These are phyloP conservation scores for Thera obeliscata DNA, from an alignment of 2,888 invertebrate species.

Conservation along the genomic window DNA sequence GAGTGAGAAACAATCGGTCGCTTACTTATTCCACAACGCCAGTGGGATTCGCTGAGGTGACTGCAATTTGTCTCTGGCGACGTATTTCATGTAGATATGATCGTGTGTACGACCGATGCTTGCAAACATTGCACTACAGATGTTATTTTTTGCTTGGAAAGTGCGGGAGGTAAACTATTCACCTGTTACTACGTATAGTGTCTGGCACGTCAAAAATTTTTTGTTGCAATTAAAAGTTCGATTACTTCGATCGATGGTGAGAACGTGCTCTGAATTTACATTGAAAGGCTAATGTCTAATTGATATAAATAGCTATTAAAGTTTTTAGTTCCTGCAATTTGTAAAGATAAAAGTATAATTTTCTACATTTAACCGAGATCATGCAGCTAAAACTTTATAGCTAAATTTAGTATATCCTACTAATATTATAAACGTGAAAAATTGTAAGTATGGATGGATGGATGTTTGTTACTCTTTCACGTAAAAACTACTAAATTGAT, in stretches of 20 bases:
- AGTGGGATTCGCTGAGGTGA: constrained; percentile 69
- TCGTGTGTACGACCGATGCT: constrained; percentile 72
- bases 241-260: constrained; percentile 56
- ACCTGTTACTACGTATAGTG: constrained; percentile 72
- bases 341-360: no score
- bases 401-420: no score
- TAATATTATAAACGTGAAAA: no score
- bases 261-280: constrained; percentile 61
- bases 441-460: no score
- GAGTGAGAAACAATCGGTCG: constrained; percentile 63
- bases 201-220: constrained; percentile 68
- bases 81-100: constrained; percentile 80
- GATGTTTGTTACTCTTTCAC: no score
- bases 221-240: constrained; percentile 77
- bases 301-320: not conserved
- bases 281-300: constrained; percentile 14
- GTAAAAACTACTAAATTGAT: no score
- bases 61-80: constrained; percentile 79
- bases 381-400: no score
- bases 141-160: constrained; percentile 69
- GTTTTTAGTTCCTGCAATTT: not conserved
- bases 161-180: constrained; percentile 71
- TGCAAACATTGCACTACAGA: constrained; percentile 75
- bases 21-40: constrained; percentile 60
- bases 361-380: no score